These are phyloP conservation scores for Hoplodrina blanda DNA, from an alignment of 2,888 invertebrate species.

Conservation along the genomic window DNA sequence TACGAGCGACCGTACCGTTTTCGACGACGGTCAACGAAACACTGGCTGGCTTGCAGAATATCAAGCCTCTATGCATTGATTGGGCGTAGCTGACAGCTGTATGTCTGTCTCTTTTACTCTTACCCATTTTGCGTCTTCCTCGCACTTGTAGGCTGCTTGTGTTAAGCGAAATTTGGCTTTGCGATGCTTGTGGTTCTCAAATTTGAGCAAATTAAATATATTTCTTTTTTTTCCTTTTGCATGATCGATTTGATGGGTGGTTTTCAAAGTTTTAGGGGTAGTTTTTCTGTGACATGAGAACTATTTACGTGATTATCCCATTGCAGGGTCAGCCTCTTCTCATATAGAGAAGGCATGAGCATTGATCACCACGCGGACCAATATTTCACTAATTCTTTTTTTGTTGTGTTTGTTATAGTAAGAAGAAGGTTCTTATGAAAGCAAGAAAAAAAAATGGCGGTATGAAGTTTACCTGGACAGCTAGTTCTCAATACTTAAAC, in stretches of 20 bases:
- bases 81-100: conserved; percentile 83
- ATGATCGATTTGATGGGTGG: conserved; percentile 24
- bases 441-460: no score
- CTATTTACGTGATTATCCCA: no score
- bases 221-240: conserved; percentile 39
- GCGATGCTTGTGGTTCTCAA: conserved; percentile 80
- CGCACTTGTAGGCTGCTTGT: conserved; percentile 74
- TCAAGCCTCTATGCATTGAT: conserved; percentile 88
- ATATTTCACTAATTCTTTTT: no score
- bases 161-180: conserved; percentile 87
- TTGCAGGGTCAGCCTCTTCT: no score
- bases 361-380: no score
- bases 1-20: conserved; percentile 73
- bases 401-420: no score
- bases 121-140: conserved; percentile 68
- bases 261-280: conserved; percentile 47
- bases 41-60: conserved; percentile 87
- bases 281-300: neutral
- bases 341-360: no score
- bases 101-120: conserved; percentile 73
- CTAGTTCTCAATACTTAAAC: no score
- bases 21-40: conserved; percentile 74
- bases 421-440: no score
- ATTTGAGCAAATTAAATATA: conserved; percentile 65
- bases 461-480: no score